Base-by-base conservation (phyloP, 2,113 vertebrate species). In the Sphyrna mokarran region DNA sequence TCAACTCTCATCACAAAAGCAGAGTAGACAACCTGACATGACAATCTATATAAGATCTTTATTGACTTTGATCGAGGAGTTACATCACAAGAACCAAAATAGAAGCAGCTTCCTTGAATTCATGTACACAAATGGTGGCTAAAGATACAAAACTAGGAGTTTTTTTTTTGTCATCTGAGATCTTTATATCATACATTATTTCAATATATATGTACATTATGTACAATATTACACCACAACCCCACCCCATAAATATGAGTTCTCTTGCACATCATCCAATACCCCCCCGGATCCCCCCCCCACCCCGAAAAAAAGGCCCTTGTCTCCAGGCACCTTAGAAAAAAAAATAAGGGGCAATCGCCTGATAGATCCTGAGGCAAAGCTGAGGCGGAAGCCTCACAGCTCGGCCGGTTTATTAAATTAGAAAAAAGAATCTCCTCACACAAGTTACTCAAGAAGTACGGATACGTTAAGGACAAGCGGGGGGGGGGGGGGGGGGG, bases 351-450 rank as follows among this genome's bases (percentile, higher is more conserved):
- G 95, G 96, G 94, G 72, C 96, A 96, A 89, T 3, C 69, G 96
- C 96, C 96, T 95, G 37, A 96, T 96, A 96, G 96, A 96, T 96
- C 96, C 96, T 87, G 95, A 96, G 48, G 96, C 96, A 96, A 96
- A 96, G 96, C 96, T 95, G 61, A 96, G 96, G 97, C 97, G 97
- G 97, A 7, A 96, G 97, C 96, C 96, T 97, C 96, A 40, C 96
- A 96, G 95, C 95, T 96, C 96, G 97, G 97, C 97, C 97, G 97
- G 96, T 97, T 97, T 97, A 97, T 9, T 11, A 9, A 63, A 11
- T 96, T 97, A 97, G 95, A 96, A 16, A 33, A 23, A 58, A 16
- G 37, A 66, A 20, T 20, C 16, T 63, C 61, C n/a, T 20, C n/a
- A 66, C 26, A 11, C 33, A 66, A 22, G 58, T 91, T 91, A 37